Evolutionary conservation across 35 echinoderm and acorn worm genomes (phyloP).

Genomic region (Strongylocentrotus purpuratus): DNA sequence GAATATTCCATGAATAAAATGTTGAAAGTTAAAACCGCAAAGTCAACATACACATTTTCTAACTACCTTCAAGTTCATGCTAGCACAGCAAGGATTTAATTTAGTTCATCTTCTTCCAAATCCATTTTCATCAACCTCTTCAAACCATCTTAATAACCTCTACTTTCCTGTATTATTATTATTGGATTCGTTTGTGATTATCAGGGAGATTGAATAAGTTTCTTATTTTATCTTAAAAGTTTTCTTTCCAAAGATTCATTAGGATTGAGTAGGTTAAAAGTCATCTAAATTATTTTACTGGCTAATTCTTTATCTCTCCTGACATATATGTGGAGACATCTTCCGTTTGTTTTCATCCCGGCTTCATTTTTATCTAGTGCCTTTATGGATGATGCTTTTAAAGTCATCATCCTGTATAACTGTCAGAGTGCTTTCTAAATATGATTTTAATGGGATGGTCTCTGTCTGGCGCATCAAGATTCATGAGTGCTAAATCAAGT

Average conservation of each 20-base stretch:
- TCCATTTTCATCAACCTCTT: too few species aligned
- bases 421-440: constrained; percentile 4
- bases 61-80: too few species aligned
- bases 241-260: not conserved
- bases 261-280: not conserved
- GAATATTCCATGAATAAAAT: too few species aligned
- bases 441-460: constrained; percentile 18
- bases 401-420: constrained; percentile 2
- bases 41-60: too few species aligned
- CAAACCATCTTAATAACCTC: too few species aligned
- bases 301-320: not conserved
- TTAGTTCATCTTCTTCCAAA: too few species aligned
- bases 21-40: too few species aligned
- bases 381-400: constrained; percentile 10
- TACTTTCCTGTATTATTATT: too few species aligned
- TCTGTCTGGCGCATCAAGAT: constrained; percentile 20
- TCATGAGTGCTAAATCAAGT: not conserved
- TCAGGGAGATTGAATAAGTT: not conserved
- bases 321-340: not conserved
- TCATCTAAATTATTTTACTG: not conserved
- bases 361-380: not conserved
- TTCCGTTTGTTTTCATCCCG: not conserved
- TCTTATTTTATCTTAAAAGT: not conserved
- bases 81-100: too few species aligned
- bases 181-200: not conserved